phyloP scores from a whole-genome alignment of 2,888 invertebrate genomes.

The Anodontia alba region DNA sequence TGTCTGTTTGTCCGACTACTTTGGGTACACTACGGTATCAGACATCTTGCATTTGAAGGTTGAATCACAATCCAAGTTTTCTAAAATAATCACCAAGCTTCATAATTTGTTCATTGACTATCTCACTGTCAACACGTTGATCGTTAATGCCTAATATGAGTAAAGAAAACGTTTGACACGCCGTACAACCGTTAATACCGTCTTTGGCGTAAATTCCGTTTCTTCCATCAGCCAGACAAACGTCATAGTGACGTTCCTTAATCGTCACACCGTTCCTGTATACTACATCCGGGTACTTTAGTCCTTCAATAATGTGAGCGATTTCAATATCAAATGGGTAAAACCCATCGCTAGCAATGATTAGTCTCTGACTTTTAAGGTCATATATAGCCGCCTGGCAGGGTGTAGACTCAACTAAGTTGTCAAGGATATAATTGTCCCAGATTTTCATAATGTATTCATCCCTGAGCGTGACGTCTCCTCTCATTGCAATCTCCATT shows the following conservation, averaged over 20 bases:
- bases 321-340: slow-evolving; percentile 64
- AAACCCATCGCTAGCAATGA: slow-evolving; percentile 65
- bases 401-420: slow-evolving; percentile 66
- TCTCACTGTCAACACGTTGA: slow-evolving; percentile 53
- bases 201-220: slow-evolving; percentile 75
- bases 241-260: slow-evolving; percentile 67
- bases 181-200: slow-evolving; percentile 69
- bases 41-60: too few species aligned
- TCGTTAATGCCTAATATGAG: slow-evolving; percentile 73
- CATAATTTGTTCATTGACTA: slow-evolving; percentile 78
- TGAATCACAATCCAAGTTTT: slow-evolving; percentile 57
- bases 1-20: too few species aligned
- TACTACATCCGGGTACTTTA: slow-evolving; percentile 56
- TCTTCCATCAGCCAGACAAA: slow-evolving; percentile 74
- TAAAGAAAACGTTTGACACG: slow-evolving; percentile 72
- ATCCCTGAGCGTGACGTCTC: slow-evolving; percentile 62
- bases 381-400: slow-evolving; percentile 73
- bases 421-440: slow-evolving; percentile 74
- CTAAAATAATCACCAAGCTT: slow-evolving; percentile 74
- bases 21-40: too few species aligned
- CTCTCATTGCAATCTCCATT: slow-evolving; percentile 65
- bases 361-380: slow-evolving; percentile 47
- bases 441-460: slow-evolving; percentile 71
- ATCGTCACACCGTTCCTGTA: slow-evolving; percentile 69
- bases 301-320: slow-evolving; percentile 55